Evolutionary conservation across 1,140 invertebrate genomes (phyloP).

Genomic region (Sinella curviseta): DNA sequence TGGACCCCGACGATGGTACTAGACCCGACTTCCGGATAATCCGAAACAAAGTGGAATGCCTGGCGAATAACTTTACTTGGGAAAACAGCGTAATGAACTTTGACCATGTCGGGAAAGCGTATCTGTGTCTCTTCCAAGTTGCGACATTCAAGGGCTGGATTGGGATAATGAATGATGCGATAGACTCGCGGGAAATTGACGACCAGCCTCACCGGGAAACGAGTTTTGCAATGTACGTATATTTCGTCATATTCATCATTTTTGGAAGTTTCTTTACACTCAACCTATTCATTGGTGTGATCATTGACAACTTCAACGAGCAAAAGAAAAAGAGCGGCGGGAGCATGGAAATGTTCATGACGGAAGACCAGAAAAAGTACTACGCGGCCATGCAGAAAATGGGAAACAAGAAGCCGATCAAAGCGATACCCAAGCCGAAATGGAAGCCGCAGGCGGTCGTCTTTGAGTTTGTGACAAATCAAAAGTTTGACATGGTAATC

Average conservation of each 20-base stretch:
- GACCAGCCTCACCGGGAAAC: constrained; percentile 87
- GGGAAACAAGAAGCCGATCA: constrained; percentile 94
- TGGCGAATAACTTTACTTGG: constrained; percentile 89
- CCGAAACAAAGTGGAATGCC: constrained; percentile 77
- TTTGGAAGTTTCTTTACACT: constrained; percentile 97
- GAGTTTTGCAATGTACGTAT: constrained; percentile 92
- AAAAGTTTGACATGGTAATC: constrained; percentile 99
- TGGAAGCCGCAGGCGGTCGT: constrained; percentile 92
- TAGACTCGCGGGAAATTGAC: constrained; percentile 77
- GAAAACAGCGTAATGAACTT: constrained; percentile 96
- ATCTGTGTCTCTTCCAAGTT: constrained; percentile 96
- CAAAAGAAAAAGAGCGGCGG: constrained; percentile 98
- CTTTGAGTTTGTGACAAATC: constrained; percentile 95
- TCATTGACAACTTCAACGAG: constrained; percentile 98
- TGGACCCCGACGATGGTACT: constrained; percentile 73
- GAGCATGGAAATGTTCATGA: constrained; percentile 99
- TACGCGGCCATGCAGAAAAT: constrained; percentile 99
- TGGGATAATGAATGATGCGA: constrained; percentile 96
- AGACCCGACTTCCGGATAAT: constrained; percentile 81
- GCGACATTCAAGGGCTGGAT: constrained; percentile 95
- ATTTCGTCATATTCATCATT: constrained; percentile 93
- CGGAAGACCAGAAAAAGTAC: constrained; percentile 99
- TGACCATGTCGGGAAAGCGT: constrained; percentile 96
- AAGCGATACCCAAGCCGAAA: constrained; percentile 94
- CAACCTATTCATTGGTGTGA: constrained; percentile 96